Evolutionary conservation across 1,140 invertebrate species (phyloP), one percentile per base, ranked within the genome.

Genomic region (Globodera ellingtonae): DNA sequence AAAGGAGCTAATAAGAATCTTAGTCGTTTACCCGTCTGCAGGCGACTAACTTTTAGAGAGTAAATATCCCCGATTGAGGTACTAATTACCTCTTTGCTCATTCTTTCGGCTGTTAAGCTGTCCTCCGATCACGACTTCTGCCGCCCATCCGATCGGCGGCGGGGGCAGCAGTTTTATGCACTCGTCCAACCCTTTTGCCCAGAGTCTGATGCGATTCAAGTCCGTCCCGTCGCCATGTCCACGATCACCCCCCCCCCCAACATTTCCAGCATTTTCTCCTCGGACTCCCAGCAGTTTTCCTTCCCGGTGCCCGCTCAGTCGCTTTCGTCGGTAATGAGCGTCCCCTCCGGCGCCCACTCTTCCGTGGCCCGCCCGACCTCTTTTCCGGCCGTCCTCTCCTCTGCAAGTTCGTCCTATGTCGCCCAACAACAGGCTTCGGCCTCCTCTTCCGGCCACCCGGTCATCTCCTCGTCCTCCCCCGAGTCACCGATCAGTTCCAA

Each of bases 121-220:
- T 52, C 46, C 73, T 65, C 52, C 47, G 24, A 75, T 18, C 9
- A n/a, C 62, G 13, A 66, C 73, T 5, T 62, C 62, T 15, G 52
- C 21, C 15, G 5, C 35, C 15, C 75, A 69, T 21, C 75, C 70
- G 21, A 44, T 50, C 78, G 62, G 79, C 79, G 59, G 76, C 79
- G 79, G 79, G 44, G 79, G 56, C 50, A 79, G 44, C 79, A 48
- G 24, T 46, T 72, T 56, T 59, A 70, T 47, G 46, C 48, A 47
- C 75, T 35, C 48, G 15, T 18, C 67, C 5, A 44, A 62, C 21
- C 73, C 47, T 46, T 74, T 73, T 67, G 72, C 52, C 65, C 65
- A 52, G 15, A 80, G 69, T 69, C 56, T 80, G 21, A 80, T 80
- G 79, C 65, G 75, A 44, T 80, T 80, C 59, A 66, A 46, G 76